Evolutionary conservation across 2,888 invertebrate species (phyloP), one percentile per base, ranked within the genome.

Genomic region (Ichneumoninae sp.): DNA sequence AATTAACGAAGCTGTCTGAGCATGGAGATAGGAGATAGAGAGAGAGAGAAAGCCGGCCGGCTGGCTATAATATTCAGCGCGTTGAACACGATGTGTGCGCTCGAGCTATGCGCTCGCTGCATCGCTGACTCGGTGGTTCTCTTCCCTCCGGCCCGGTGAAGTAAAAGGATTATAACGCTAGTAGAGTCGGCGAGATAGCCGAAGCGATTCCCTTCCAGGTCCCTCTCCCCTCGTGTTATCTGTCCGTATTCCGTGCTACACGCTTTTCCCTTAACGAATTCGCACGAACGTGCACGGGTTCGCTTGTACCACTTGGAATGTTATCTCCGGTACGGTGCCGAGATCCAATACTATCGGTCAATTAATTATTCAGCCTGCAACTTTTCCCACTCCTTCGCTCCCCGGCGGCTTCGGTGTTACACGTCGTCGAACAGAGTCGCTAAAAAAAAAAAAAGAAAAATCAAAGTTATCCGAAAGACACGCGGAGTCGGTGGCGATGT

Each of bases 1-100:
- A 83, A 75, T 80, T 71, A 83, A 80, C 76, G 66, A 80, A 76
- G 76, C 76, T 80, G 72, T 80, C 83, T 10, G 62, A 62, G 62
- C 62, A 33, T 16, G 30, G 30, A 33, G 44, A 47, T 47, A 47
- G 44, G 13, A 47, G 44, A 47, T 3, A 16, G 1, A 44, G 44
- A 47, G 44, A 62, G 30, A 68, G 71, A 50, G n/a, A 52, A 13
- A 54, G 70, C n/a, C 30, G 44, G 54, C 60, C 40, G 71, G 26
- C 16, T 4, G 16, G 33, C 62, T 16, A 30, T 62, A 30, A 22
- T 66, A 19, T 66, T 66, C 66, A 40, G 16, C 40, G 66, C 19
- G 36, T 40, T 66, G 66, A 44, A 68, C 60, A 62, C 54, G 66
- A 65, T 26, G 65, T 70, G 52, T 62, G 74, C 52, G 44, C 44